These are phyloP conservation scores for Tachycineta bicolor DNA, from an alignment of 2,113 vertebrate genomes.

Conservation along the genomic window DNA sequence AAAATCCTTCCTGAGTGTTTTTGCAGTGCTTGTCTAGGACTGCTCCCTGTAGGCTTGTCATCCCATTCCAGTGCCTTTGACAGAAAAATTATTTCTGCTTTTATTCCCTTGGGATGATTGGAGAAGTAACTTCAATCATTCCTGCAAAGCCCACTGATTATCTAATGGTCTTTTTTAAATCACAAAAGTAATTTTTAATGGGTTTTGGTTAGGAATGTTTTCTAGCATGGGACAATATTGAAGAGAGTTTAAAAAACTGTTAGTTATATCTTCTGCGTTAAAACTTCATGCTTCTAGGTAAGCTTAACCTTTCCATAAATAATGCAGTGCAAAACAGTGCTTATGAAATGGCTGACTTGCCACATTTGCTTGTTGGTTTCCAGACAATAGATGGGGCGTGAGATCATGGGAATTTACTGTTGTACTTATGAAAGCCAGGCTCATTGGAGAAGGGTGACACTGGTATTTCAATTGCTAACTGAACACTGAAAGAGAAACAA, in stretches of 20 bases:
- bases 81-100: background rate
- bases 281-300: background rate
- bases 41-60: background rate
- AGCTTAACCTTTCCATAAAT: background rate
- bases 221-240: background rate
- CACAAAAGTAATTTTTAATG: background rate
- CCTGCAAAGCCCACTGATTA: background rate
- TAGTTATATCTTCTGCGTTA: background rate
- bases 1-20: background rate
- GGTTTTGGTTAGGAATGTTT: background rate
- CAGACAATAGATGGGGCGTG: background rate
- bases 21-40: background rate
- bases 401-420: conserved; percentile 39
- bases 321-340: background rate
- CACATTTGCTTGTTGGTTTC: conserved; percentile 4
- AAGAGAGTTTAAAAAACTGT: background rate
- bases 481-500: background rate
- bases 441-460: background rate
- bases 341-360: conserved; percentile 2
- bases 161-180: background rate
- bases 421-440: background rate
- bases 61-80: background rate
- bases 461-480: conserved; percentile 12
- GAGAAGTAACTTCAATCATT: background rate
- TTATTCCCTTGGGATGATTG: background rate